These are phyloP conservation scores for Alethe diademata DNA, from an alignment of 2,113 vertebrate species.

Conservation along the genomic window DNA sequence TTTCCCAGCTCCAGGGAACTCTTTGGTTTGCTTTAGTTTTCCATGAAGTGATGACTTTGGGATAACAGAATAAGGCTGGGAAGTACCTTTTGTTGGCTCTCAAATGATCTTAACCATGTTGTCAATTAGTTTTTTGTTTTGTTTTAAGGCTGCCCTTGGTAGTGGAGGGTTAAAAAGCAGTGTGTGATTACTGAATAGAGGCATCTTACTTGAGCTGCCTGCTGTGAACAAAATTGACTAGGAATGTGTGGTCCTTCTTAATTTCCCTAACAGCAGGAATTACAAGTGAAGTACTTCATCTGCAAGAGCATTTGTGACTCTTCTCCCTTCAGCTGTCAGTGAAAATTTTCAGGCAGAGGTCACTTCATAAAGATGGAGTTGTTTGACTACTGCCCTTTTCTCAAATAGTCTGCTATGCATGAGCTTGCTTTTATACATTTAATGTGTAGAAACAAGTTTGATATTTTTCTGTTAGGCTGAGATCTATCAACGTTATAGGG, in stretches of 20 bases:
- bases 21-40: neutral
- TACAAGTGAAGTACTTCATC: constrained; percentile 1
- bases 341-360: constrained; percentile 8
- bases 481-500: accelerated
- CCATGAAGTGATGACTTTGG: neutral
- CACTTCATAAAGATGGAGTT: neutral
- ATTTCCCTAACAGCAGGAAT: constrained; percentile 72
- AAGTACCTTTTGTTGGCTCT: neutral
- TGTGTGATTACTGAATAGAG: constrained; percentile 59
- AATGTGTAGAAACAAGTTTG: too few relatives aligned
- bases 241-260: constrained; percentile 64
- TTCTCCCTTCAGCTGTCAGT: neutral
- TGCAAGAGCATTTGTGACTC: neutral
- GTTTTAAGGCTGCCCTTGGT: neutral
- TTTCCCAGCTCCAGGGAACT: neutral
- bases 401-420: neutral
- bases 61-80: neutral
- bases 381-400: neutral
- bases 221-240: constrained; percentile 63
- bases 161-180: constrained; percentile 53
- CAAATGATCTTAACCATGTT: neutral
- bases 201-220: constrained; percentile 20
- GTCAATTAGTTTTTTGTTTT: neutral
- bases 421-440: neutral
- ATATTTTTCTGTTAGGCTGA: neutral